These are phyloP conservation scores for Tethya wilhelma DNA, from an alignment of 37 sponge, comb jelly and placozoan species.

Conservation along the genomic window DNA sequence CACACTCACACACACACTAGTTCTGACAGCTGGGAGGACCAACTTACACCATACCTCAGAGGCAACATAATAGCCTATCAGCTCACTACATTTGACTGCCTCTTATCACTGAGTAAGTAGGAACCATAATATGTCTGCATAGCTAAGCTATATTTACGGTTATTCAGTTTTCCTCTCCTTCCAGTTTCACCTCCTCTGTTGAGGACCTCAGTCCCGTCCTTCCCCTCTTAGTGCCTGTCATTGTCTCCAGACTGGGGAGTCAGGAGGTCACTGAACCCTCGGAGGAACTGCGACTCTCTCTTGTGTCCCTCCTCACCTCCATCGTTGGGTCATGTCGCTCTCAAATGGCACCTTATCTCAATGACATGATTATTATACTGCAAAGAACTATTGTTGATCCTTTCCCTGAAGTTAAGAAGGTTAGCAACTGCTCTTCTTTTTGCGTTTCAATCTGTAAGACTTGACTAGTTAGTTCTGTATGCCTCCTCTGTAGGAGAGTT, in stretches of 20 bases:
- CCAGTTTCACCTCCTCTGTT: no score
- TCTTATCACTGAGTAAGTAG: no score
- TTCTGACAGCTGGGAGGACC: conserved; percentile 37
- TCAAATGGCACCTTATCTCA: conserved; percentile 71
- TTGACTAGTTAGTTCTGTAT: background rate
- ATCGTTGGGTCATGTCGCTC: conserved; percentile 12
- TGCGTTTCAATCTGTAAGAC: background rate
- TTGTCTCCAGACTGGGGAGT: conserved; percentile 78
- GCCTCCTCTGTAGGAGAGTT: conserved; percentile 54
- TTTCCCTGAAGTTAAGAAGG: conserved; percentile 96
- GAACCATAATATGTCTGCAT: no score
- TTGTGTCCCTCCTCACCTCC: conserved; percentile 60
- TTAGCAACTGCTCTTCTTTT: conserved; percentile 2
- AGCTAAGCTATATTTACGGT: no score
- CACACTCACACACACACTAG: background rate
- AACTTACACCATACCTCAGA: conserved; percentile 80
- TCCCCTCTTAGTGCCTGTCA: conserved; percentile 75
- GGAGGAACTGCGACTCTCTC: conserved; percentile 84
- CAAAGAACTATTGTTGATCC: conserved; percentile 83
- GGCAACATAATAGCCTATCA: conserved; percentile 12
- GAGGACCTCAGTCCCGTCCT: conserved; percentile 40
- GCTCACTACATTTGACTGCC: background rate
- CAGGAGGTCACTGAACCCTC: conserved; percentile 89
- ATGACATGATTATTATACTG: conserved; percentile 73
- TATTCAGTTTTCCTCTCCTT: no score